Percentiles rank a stretch among this genome's conserved stretches.
These are phyloP conservation scores for Plotosus lineatus DNA, from an alignment of 2,113 vertebrate species.

Conservation along the genomic window DNA sequence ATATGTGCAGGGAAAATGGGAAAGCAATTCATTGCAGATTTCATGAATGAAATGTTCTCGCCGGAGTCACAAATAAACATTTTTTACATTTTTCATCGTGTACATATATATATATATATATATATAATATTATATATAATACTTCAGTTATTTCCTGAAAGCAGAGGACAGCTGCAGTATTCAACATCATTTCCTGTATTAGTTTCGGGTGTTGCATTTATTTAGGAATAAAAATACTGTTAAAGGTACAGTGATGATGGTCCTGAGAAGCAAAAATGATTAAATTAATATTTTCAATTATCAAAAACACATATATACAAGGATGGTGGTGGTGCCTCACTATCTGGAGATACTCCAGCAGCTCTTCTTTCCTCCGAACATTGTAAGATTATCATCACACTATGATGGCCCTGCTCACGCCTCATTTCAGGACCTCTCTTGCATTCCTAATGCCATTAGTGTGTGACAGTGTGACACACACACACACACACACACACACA, in stretches of 20 bases:
- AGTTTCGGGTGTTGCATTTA: background rate
- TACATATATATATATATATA: background rate
- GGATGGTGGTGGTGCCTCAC: background rate
- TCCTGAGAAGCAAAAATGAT: background rate
- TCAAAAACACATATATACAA: background rate
- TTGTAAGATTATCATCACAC: conserved; percentile 53
- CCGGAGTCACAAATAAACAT: background rate
- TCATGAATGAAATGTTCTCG: conserved; percentile 3
- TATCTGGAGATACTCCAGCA: conserved; percentile 13
- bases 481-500: conserved; percentile 29
- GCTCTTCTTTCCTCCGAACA: conserved; percentile 39
- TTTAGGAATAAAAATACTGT: background rate
- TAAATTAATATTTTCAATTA: background rate
- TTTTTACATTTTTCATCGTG: background rate
- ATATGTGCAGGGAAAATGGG: background rate
- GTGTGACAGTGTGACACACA: conserved; percentile 31
- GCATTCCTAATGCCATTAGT: conserved; percentile 59
- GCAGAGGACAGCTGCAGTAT: background rate
- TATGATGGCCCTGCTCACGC: conserved; percentile 51
- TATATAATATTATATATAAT: background rate
- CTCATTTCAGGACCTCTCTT: conserved; percentile 60
- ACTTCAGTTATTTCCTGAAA: background rate
- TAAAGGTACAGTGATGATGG: background rate
- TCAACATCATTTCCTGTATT: background rate
- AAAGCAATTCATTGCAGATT: background rate